These are phyloP conservation scores for Anastrepha ludens DNA, from an alignment of 1,140 invertebrate genomes.

Conservation along the genomic window DNA sequence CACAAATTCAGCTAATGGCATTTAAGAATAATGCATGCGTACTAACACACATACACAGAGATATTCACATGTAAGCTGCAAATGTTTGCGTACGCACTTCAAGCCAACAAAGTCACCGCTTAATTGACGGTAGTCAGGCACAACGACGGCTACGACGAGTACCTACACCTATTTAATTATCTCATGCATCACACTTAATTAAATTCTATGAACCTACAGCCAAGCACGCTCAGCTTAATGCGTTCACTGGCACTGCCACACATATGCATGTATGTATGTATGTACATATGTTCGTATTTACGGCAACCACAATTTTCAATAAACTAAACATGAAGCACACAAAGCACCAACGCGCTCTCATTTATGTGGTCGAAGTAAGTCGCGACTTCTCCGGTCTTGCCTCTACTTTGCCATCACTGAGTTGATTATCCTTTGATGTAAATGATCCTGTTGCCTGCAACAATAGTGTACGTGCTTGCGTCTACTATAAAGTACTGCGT, in stretches of 20 bases:
- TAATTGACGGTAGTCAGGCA: conserved; percentile 31
- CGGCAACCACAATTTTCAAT: conserved; percentile 16
- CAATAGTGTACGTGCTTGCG: neutral
- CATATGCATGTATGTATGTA: neutral
- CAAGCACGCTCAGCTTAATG: neutral
- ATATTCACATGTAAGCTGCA: neutral
- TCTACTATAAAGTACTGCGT: too few species aligned
- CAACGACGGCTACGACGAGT: neutral
- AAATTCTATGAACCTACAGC: conserved; percentile 41
- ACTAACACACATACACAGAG: neutral
- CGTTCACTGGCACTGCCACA: neutral
- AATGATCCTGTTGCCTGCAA: neutral
- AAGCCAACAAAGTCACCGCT: conserved; percentile 13
- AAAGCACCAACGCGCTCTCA: neutral
- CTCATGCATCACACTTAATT: conserved; percentile 42
- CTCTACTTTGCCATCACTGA: neutral
- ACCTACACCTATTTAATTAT: conserved; percentile 26
- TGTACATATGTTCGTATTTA: neutral
- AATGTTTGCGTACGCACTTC: neutral
- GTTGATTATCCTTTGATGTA: neutral
- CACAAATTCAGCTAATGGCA: too few species aligned
- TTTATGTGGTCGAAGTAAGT: neutral
- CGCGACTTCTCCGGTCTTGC: neutral
- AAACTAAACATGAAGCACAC: conserved; percentile 13
- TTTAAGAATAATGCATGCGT: neutral